These are phyloP conservation scores for Solenopsis invicta DNA, from an alignment of 1,140 invertebrate genomes.

Conservation along the genomic window DNA sequence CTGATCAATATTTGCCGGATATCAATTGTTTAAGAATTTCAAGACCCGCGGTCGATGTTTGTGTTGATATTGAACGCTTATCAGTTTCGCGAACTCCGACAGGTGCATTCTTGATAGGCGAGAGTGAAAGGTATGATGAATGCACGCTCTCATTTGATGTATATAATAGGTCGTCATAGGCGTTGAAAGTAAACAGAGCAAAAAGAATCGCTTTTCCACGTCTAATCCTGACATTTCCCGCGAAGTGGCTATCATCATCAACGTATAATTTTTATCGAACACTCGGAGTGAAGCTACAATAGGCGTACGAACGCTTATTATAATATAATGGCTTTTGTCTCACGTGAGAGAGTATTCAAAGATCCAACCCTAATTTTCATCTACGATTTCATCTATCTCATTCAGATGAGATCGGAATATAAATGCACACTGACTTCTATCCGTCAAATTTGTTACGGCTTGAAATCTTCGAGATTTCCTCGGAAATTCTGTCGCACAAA, in stretches of 20 bases:
- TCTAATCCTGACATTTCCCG: conserved; percentile 40
- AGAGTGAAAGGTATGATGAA: conserved; percentile 40
- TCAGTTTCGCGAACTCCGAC: not conserved
- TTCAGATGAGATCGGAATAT: not conserved
- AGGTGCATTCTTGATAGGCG: not conserved
- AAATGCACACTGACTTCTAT: not conserved
- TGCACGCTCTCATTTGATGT: not conserved
- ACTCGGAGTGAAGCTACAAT: not conserved
- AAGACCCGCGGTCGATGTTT: conserved; percentile 19
- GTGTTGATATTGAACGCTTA: conserved; percentile 23
- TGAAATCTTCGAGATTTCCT: not conserved
- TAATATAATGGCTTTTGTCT: not conserved
- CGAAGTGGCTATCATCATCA: conserved; percentile 27
- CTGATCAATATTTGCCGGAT: conserved; percentile 2
- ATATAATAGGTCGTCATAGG: conserved; percentile 48
- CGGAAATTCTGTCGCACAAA: not conserved
- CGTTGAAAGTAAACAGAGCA: conserved; percentile 18
- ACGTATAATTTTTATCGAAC: conserved; percentile 6
- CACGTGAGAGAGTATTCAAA: not conserved
- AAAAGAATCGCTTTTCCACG: not conserved
- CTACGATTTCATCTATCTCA: no score
- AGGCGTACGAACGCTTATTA: not conserved
- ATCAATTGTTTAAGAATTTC: conserved; percentile 37
- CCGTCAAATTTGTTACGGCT: not conserved
- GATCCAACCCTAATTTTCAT: not conserved